Evolutionary conservation across 2,113 vertebrate species (phyloP).

Genomic region (Monopterus albus): DNA sequence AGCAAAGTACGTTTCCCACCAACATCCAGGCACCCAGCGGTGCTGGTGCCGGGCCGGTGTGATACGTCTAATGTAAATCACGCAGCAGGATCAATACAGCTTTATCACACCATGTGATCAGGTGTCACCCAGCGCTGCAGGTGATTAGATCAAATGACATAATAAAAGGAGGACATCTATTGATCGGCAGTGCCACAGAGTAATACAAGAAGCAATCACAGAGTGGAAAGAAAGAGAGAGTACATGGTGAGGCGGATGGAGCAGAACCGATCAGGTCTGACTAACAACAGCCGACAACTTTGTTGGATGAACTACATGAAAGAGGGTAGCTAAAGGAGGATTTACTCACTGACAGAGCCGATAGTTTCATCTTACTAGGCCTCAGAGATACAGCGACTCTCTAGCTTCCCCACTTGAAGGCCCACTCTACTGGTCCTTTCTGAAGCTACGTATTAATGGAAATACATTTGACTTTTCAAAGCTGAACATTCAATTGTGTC

Average conservation of each 20-base stretch:
- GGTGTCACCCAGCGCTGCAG: slow-evolving; percentile 68
- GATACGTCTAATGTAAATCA: slow-evolving; percentile 57
- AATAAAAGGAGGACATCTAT: slow-evolving; percentile 74
- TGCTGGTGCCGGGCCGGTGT: slow-evolving; percentile 8
- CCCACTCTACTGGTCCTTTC: not conserved
- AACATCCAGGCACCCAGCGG: slow-evolving; percentile 17
- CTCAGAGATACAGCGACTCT: not conserved
- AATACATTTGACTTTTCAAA: slow-evolving; percentile 6
- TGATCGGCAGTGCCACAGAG: slow-evolving; percentile 63
- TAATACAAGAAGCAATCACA: slow-evolving; percentile 63
- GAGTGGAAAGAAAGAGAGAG: slow-evolving; percentile 30
- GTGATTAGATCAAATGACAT: slow-evolving; percentile 79
- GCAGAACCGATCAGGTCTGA: slow-evolving; percentile 32
- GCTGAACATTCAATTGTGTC: slow-evolving; percentile 1
- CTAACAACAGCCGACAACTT: slow-evolving; percentile 55
- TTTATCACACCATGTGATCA: slow-evolving; percentile 74
- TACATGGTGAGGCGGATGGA: slow-evolving; percentile 41
- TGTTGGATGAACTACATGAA: slow-evolving; percentile 16
- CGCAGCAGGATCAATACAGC: slow-evolving; percentile 58
- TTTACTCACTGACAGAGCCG: slow-evolving; percentile 29
- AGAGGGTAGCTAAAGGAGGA: slow-evolving; percentile 20
- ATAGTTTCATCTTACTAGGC: slow-evolving; percentile 10
- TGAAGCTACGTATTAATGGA: slow-evolving; percentile 17
- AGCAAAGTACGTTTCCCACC: slow-evolving; percentile 50
- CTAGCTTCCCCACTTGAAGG: not conserved